phyloP scores from a whole-genome alignment of 2,797 vertebrate species.

The Acanthurus leucopareius region DNA sequence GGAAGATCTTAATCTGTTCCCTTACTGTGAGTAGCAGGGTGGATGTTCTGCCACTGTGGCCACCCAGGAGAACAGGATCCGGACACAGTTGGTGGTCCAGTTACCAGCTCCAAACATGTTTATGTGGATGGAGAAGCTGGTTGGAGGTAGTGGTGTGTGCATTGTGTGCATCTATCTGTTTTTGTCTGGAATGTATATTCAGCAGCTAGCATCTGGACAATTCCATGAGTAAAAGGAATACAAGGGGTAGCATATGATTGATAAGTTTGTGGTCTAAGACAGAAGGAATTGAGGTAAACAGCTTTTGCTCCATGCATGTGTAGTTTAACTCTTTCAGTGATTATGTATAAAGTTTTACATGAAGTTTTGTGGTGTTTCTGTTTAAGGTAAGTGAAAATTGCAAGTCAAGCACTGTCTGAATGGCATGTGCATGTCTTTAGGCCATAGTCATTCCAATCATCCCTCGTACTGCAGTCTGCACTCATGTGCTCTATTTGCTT shows the following conservation, averaged over 20 bases:
- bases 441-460: too few relatives aligned
- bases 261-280: too few relatives aligned
- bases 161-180: slow-evolving; percentile 50
- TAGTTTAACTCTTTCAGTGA: too few relatives aligned
- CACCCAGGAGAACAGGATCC: slow-evolving; percentile 79
- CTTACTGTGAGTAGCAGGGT: slow-evolving; percentile 61
- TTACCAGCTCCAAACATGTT: slow-evolving; percentile 67
- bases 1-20: slow-evolving; percentile 74
- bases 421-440: too few relatives aligned
- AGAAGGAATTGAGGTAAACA: too few relatives aligned
- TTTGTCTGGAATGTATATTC: slow-evolving; percentile 34
- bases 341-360: too few relatives aligned
- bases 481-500: slow-evolving; percentile 4
- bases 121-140: slow-evolving; percentile 34
- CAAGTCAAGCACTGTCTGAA: too few relatives aligned
- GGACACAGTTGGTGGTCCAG: slow-evolving; percentile 80
- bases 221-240: not conserved
- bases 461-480: slow-evolving; percentile 4
- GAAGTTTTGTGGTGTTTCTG: too few relatives aligned
- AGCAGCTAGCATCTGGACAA: slow-evolving; percentile 13
- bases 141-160: slow-evolving; percentile 44
- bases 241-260: too few relatives aligned
- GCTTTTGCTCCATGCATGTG: too few relatives aligned
- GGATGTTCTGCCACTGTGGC: slow-evolving; percentile 73
- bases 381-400: too few relatives aligned